Base-by-base conservation (phyloP, 2,113 vertebrate genomes). In the Gadus chalcogrammus region DNA sequence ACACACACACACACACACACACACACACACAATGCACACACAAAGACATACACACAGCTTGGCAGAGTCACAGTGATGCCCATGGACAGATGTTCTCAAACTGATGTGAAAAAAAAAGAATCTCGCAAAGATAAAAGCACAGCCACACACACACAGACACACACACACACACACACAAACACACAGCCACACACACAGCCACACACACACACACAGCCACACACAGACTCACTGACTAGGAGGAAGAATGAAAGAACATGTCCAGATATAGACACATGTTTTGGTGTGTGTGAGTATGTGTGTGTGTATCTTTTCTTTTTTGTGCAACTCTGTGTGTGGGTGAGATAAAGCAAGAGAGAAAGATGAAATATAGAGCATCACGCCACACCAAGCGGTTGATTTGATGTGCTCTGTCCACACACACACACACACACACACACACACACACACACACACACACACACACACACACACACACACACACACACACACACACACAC, bases 401-500 rank as follows among this genome's bases (percentile, higher is more conserved):
- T 48, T 48, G 42, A 48, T n/a, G 56, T 17, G 56, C 59, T 52
- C 67, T 64, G 61, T 24, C 59, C 20, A 61, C 59, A 61, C 18
- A 22, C 59, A 61, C 20, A 61, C 59, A 61, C 59, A 61, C 59
- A 61, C 59, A 61, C 59, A 61, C 59, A 22, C 18, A 61, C 18
- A 67, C 63, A 61, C 59, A 61, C 18, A 67, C 63, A 63, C 64
- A 67, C 48, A 64, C 52, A 69, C 62, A 70, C 60, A 65, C 56
- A 22, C 6, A 61, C 17, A 74, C n/a, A 61, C 60, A 61, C n/a
- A 60, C 59, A 20, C 8, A 4, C 3, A 28, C 0, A 59, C 9
- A 53, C 24, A 60, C 17, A 68, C 12, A 65, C 76, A 76, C 15
- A 28, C 64, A 76, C 64, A 61, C 63, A 60, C 77, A 64, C 80